A percentile compares a stretch with the other conserved stretches of the same genome.
Evolutionary conservation across 1,140 invertebrate species (phyloP).

Genomic region (Pararge aegeria): DNA sequence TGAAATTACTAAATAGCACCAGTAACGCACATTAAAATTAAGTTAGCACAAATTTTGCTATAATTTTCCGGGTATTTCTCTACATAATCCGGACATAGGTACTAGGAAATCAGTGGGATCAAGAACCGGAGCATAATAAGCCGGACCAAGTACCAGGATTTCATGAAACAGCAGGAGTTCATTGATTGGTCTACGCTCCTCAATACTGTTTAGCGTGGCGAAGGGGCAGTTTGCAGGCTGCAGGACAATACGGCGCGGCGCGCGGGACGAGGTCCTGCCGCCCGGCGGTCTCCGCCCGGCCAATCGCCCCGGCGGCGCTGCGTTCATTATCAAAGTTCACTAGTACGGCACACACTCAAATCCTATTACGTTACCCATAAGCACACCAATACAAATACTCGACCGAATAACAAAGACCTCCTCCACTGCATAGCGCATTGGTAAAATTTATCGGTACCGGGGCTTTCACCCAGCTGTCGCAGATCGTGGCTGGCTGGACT

Average conservation of each 20-base stretch:
- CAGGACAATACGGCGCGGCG: conserved; percentile 36
- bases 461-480: conserved; percentile 18
- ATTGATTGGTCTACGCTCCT: conserved; percentile 22
- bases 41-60: no score
- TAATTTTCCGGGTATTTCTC: no score
- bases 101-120: conserved; percentile 6
- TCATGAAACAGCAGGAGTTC: conserved; percentile 34
- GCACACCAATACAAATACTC: conserved; percentile 15
- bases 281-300: conserved; percentile 44
- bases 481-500: conserved; percentile 44
- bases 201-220: conserved; percentile 35
- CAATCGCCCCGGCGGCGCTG: conserved; percentile 49
- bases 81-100: not conserved
- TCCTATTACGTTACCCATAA: conserved; percentile 28
- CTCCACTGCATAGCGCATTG: conserved; percentile 18
- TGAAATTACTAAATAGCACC: no score
- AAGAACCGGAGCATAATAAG: conserved; percentile 25
- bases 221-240: conserved; percentile 49
- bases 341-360: conserved; percentile 58
- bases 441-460: conserved; percentile 7
- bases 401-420: conserved; percentile 35
- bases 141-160: conserved; percentile 36
- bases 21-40: no score
- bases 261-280: conserved; percentile 36
- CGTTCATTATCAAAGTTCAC: conserved; percentile 78